Base-by-base conservation (phyloP, 2,113 vertebrate genomes). In the Strix uralensis region DNA sequence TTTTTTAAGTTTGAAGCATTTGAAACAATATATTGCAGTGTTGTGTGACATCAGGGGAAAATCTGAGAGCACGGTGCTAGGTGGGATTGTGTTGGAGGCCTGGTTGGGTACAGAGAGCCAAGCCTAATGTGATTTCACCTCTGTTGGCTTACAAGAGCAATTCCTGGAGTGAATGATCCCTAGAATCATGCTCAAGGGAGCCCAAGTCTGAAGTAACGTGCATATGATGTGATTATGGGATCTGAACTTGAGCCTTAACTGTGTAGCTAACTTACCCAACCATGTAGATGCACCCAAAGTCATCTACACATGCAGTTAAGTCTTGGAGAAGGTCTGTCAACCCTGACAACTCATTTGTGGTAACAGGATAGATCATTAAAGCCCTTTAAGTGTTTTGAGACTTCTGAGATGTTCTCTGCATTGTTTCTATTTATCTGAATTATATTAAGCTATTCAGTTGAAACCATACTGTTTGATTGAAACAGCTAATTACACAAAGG, bases 211-310 rank as follows among this genome's bases (percentile, higher is more conserved):
- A 57, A 36, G 30, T 58, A 55, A 40, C 19, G 11, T 20, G 20
- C 2, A 6, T 10, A 30, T 18, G 30, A n/a, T 25, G 30, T 0
- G 0, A 30, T 49, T 29, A n/a, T 25, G 19, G 30, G 19, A 59
- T 59, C 52, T 58, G 59, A 74, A 32, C 11, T 5, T 51, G 21
- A 46, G 15, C 14, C 1, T 58, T 59, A 74, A 40, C 44, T 25
- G 36, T 2, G 1, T 36, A 32, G 26, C 42, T 36, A 58, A 36
- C 5, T 52, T 67, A 47, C 4, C 42, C 42, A 44, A 51, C 78
- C 5, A 1, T 14, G 29, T 30, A 36, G 11, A 59, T 26, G 8
- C 74, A 32, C 38, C 36, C 17, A 10, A 66, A 81, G 52, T 58
- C 42, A 46, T 30, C 23, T 58, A 57, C 49, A 21, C 32, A 13